A percentile compares a stretch with the other conserved stretches of the same genome.
Conservation (phyloP, 1,140 invertebrate species). For the Rhagoletis pomonella region DNA sequence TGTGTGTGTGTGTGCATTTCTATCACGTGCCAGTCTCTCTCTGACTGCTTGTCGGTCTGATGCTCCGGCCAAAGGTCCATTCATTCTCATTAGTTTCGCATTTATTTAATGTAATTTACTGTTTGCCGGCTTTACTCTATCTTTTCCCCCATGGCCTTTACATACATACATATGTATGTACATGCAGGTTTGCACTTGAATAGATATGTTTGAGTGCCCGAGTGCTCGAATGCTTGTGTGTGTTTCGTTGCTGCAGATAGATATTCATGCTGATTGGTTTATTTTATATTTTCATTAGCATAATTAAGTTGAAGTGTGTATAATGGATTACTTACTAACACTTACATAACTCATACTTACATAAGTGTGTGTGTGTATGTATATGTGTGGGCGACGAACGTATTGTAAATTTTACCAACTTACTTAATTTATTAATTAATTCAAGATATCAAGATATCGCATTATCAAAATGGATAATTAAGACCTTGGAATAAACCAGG, state of each 20-base stretch:
- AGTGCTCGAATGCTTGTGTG: too few species aligned
- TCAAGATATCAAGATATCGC: too few species aligned
- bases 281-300: slow-evolving; percentile 36
- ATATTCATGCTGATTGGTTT: too few species aligned
- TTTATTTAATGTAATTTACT: slow-evolving; percentile 13
- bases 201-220: not conserved
- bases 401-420: not conserved
- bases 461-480: too few species aligned
- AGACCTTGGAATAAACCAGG: too few species aligned
- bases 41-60: not conserved
- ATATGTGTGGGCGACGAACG: not conserved
- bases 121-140: not conserved
- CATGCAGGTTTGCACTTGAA: too few species aligned
- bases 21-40: not conserved
- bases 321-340: not conserved
- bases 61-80: not conserved
- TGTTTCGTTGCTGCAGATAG: not conserved
- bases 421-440: not conserved
- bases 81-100: slow-evolving; percentile 32
- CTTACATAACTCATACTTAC: too few species aligned
- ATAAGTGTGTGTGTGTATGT: too few species aligned
- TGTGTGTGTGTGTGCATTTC: not conserved
- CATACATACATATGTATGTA: too few species aligned
- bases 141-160: not conserved
- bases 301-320: slow-evolving; percentile 14